These are phyloP conservation scores for Salmo trutta DNA, from an alignment of 2,797 vertebrate species.

Conservation along the genomic window DNA sequence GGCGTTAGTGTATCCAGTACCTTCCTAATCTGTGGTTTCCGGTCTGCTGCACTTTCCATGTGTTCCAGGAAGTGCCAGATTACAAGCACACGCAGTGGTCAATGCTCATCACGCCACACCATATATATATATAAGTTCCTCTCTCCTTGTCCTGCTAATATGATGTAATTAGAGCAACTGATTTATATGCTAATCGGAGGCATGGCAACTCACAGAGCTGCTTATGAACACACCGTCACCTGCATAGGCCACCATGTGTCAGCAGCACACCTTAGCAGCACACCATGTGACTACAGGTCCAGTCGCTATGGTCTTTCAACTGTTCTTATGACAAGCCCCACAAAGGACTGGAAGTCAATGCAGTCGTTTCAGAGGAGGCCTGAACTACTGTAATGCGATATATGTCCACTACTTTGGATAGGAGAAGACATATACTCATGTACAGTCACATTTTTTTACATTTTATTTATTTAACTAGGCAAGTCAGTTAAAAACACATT, in stretches of 20 bases:
- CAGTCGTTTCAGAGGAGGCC: neutral
- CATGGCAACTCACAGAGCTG: neutral
- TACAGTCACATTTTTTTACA: neutral
- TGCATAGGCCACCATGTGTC: neutral
- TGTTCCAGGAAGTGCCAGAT: constrained; percentile 18
- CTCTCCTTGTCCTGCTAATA: neutral
- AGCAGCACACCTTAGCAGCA: neutral
- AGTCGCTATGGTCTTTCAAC: neutral
- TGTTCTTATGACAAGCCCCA: neutral
- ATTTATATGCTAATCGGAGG: constrained; percentile 8
- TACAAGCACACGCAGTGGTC: constrained; percentile 10
- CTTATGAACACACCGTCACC: neutral
- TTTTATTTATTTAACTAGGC: too few relatives aligned
- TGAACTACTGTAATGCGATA: neutral
- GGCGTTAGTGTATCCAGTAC: constrained; percentile 33
- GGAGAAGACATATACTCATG: neutral
- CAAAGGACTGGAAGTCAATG: neutral
- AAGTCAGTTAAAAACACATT: too few relatives aligned
- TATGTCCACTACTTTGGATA: neutral
- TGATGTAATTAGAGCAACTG: constrained; percentile 28
- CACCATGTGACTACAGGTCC: neutral
- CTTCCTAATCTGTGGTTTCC: neutral
- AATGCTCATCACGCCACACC: constrained; percentile 18
- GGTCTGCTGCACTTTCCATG: constrained; percentile 35
- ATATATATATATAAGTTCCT: constrained; percentile 6